Conservation (phyloP, 2,797 vertebrate genomes). For the Ara ararauna region DNA sequence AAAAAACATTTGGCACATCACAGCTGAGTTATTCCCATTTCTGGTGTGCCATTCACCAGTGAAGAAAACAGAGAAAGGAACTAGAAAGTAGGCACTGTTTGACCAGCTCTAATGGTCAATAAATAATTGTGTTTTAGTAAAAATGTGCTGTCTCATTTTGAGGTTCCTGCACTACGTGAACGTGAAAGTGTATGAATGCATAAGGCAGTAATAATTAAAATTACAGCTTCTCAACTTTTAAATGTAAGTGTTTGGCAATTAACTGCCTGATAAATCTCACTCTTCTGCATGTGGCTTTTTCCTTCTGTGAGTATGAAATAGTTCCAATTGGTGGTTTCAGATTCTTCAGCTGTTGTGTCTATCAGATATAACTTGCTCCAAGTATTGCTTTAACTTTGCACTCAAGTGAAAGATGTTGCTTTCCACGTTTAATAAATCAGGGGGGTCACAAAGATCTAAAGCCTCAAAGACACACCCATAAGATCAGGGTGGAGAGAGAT, state of each 20-base stretch:
- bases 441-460: not conserved
- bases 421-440: fast-evolving
- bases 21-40: not conserved
- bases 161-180: not conserved
- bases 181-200: not conserved
- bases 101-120: not conserved
- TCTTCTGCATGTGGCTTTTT: not conserved
- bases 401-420: not conserved
- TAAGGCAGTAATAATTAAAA: constrained; percentile 19
- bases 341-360: not conserved
- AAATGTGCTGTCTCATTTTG: not conserved
- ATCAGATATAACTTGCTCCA: not conserved
- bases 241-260: not conserved
- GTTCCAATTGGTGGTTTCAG: not conserved
- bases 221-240: constrained; percentile 16
- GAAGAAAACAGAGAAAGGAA: not conserved
- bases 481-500: not conserved
- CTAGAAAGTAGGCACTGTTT: not conserved
- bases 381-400: not conserved
- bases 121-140: constrained; percentile 44
- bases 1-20: fast-evolving
- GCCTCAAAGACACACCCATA: not conserved
- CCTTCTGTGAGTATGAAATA: not conserved
- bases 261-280: constrained; percentile 16
- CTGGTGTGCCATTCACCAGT: not conserved